Evolutionary conservation across 2,888 invertebrate genomes (phyloP), one percentile per base, ranked within the genome.

Genomic region (Apoderus coryli): DNA sequence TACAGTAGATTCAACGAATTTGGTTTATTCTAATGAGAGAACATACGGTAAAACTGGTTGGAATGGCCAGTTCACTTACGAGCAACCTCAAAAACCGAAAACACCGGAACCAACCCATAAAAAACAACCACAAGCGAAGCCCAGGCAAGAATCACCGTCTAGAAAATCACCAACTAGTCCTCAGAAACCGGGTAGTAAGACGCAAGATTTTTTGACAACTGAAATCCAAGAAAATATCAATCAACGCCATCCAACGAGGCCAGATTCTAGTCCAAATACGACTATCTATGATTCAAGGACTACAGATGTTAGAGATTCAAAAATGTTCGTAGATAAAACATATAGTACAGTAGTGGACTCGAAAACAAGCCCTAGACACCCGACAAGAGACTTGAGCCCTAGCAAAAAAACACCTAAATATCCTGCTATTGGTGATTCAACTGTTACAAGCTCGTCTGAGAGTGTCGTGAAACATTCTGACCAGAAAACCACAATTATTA

Each of bases 1-100:
- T 32, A 55, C 50, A n/a, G 59, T 61, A 40, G 64, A 65, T 45
- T 43, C 46, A n/a, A 54, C 46, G 15, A 53, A 58, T 42, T 39
- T 54, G 14, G 40, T 56, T 27, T 57, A 50, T 41, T 56, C 57
- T 22, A 54, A 56, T 40, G 56, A 57, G 29, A 44, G 55, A 26
- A 54, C 49, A 33, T 56, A 56, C 37, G 56, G 56, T 14, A 61
- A 59, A 43, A 52, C 53, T 16, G 56, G 54, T 4, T 59, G 59
- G 58, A 57, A 59, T 40, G 59, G 59, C 13, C 39, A 52, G 33
- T 58, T 58, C 33, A 47, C 47, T 6, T 49, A 52, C 28, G 58
- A 59, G 45, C 40, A 44, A 16, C 45, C 55, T 0, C 35, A 33
- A 14, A 22, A 36, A 16, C 27, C 36, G 12, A 35, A 27, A 16